Evolutionary conservation across 1,140 invertebrate genomes (phyloP).

Genomic region (Drosophila nikananu): DNA sequence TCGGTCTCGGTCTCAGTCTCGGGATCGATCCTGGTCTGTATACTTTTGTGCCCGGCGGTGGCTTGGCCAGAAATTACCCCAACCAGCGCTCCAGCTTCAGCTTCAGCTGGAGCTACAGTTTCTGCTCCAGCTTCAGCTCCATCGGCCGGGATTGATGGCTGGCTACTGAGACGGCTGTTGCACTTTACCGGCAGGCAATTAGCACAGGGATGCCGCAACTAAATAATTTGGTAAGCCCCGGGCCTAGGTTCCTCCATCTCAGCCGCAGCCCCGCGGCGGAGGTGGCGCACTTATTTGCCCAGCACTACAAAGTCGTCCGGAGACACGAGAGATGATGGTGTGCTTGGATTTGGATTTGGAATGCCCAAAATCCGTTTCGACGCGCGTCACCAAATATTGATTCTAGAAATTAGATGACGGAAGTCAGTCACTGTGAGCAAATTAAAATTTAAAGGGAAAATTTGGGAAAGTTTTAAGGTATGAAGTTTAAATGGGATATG

Average conservation of each 20-base stretch:
- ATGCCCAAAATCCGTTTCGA: constrained; percentile 56
- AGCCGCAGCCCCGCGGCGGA: constrained; percentile 23
- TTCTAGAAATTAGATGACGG: constrained; percentile 55
- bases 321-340: constrained; percentile 12
- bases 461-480: too few species aligned
- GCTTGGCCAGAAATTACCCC: constrained; percentile 81
- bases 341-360: constrained; percentile 2
- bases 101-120: not conserved
- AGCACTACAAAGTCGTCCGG: constrained; percentile 27
- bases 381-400: constrained; percentile 76
- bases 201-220: constrained; percentile 82
- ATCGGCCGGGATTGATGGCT: constrained; percentile 72
- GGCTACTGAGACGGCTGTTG: constrained; percentile 54
- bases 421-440: constrained; percentile 36
- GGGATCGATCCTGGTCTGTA: constrained; percentile 46
- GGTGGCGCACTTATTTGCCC: constrained; percentile 74
- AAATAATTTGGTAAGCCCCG: constrained; percentile 76
- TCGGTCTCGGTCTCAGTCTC: constrained; percentile 13
- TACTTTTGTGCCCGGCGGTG: constrained; percentile 80
- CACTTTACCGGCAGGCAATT: constrained; percentile 80
- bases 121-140: not conserved
- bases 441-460: not conserved
- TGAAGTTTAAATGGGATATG: too few species aligned
- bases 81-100: constrained; percentile 37
- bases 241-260: constrained; percentile 29